phyloP scores from a whole-genome alignment of 2,113 vertebrate genomes.

The Sorex araneus region DNA sequence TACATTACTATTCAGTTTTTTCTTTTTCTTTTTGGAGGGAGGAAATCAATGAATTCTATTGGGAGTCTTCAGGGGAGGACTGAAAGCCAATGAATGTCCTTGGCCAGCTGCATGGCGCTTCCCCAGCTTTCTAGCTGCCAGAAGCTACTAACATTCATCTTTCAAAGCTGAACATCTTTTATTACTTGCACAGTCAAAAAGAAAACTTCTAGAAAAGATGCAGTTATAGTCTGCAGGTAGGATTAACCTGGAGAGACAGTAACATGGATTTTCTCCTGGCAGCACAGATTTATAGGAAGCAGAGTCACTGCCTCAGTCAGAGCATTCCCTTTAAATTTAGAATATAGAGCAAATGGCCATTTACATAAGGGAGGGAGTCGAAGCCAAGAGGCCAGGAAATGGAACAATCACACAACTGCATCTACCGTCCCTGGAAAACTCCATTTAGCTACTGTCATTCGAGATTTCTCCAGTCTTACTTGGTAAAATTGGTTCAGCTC shows the following conservation, averaged over 20 bases:
- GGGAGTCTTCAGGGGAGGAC: too few relatives aligned
- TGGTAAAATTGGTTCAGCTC: constrained; percentile 30
- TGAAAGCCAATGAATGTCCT: too few relatives aligned
- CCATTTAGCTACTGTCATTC: neutral
- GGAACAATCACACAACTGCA: neutral
- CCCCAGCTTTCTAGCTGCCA: too few relatives aligned
- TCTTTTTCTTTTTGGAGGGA: too few relatives aligned
- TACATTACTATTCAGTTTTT: constrained; percentile 56
- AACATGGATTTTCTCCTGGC: constrained; percentile 5
- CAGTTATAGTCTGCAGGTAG: constrained; percentile 12
- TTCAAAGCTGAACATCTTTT: constrained; percentile 16
- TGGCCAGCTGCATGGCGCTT: too few relatives aligned
- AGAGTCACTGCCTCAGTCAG: constrained; percentile 24
- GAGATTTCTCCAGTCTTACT: constrained; percentile 34
- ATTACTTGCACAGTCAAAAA: constrained; percentile 56
- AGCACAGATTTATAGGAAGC: neutral
- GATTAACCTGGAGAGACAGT: neutral
- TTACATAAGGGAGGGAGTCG: neutral
- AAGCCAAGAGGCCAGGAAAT: neutral
- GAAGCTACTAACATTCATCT: too few relatives aligned
- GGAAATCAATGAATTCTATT: too few relatives aligned
- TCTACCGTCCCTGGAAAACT: neutral
- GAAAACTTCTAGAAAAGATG: constrained; percentile 66
- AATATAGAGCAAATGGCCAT: neutral
- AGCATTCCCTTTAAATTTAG: neutral